Conservation (phyloP, 2,113 vertebrate genomes). For the Zeus faber region DNA sequence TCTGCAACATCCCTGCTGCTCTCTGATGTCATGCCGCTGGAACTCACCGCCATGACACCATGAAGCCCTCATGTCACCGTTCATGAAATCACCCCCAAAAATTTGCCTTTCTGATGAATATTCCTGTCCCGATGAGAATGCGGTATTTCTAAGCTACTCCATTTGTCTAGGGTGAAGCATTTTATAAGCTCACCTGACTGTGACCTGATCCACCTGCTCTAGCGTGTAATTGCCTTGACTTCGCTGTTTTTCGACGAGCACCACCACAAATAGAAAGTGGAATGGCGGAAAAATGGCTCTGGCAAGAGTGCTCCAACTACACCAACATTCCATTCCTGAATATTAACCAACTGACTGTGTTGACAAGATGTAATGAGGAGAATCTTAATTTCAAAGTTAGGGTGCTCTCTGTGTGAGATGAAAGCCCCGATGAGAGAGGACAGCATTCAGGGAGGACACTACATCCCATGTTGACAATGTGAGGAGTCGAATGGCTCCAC, state of each 20-base stretch:
- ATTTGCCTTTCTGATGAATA: too few species aligned
- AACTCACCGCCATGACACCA: too few species aligned
- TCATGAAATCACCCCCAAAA: too few species aligned
- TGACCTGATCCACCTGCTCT: background rate
- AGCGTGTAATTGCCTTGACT: too few species aligned
- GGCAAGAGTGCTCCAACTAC: too few species aligned
- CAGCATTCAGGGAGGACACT: constrained; percentile 23
- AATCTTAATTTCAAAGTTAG: constrained; percentile 8
- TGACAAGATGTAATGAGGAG: constrained; percentile 19
- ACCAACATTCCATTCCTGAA: background rate
- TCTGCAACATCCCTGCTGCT: constrained; percentile 23
- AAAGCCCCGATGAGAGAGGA: constrained; percentile 38
- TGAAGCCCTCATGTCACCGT: too few species aligned
- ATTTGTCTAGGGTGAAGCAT: background rate
- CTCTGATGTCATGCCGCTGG: constrained; percentile 47
- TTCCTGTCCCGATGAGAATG: too few species aligned
- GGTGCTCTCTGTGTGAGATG: constrained; percentile 15
- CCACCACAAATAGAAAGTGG: too few species aligned
- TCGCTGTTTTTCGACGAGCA: too few species aligned
- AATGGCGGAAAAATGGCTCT: too few species aligned
- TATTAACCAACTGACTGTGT: background rate
- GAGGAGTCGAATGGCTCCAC: constrained; percentile 6
- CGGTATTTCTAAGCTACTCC: background rate
- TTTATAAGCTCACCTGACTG: background rate
- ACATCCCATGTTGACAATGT: constrained; percentile 20